Percentiles rank a stretch among this genome's conserved stretches.
Conservation (phyloP, 2,888 invertebrate genomes). For the Monoplex corrugatus region DNA sequence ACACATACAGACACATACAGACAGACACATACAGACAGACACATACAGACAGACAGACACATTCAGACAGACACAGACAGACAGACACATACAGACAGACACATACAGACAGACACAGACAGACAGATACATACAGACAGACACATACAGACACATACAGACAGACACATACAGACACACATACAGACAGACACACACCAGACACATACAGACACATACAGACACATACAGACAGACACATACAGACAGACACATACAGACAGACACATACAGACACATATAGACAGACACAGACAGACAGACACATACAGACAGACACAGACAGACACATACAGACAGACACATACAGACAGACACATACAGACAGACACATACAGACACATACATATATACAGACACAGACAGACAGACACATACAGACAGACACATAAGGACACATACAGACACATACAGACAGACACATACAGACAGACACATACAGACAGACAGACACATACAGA, state of each 20-base stretch:
- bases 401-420: no score
- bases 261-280: background rate
- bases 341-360: no score
- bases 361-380: no score
- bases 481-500: no score
- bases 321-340: no score
- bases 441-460: no score
- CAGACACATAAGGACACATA: no score
- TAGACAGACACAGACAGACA: no score
- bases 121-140: conserved; percentile 30
- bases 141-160: conserved; percentile 34
- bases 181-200: conserved; percentile 19
- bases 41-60: background rate
- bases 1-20: background rate
- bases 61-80: background rate
- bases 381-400: no score
- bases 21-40: background rate
- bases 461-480: no score
- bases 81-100: background rate
- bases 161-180: conserved; percentile 33
- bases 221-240: background rate
- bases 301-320: no score
- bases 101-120: conserved; percentile 9
- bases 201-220: background rate
- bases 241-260: conserved; percentile 6